These are phyloP conservation scores for Acipenser ruthenus DNA, from an alignment of 2,797 vertebrate species.

Conservation along the genomic window DNA sequence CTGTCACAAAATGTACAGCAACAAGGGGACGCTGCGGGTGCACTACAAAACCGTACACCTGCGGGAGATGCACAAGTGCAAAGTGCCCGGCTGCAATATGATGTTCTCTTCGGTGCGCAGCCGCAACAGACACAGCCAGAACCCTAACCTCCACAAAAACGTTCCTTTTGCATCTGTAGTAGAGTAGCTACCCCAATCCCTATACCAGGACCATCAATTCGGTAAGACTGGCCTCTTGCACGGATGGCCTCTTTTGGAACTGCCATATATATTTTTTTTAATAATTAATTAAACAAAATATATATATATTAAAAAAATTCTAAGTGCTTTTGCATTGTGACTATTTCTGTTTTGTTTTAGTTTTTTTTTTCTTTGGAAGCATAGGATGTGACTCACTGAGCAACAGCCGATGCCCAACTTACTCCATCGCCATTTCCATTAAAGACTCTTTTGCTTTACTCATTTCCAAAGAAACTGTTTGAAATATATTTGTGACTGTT, in stretches of 20 bases:
- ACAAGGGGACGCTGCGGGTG: slow-evolving; percentile 95
- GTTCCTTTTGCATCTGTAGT: slow-evolving; percentile 81
- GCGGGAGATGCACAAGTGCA: slow-evolving; percentile 98
- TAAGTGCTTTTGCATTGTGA: too few relatives aligned
- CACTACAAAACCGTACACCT: slow-evolving; percentile 97
- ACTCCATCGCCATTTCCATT: too few relatives aligned
- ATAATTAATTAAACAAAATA: neutral
- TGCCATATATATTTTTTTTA: slow-evolving; percentile 1
- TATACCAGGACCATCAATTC: slow-evolving; percentile 4
- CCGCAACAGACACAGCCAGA: slow-evolving; percentile 95
- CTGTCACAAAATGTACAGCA: slow-evolving; percentile 99
- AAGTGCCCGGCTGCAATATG: slow-evolving; percentile 95
- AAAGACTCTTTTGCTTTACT: slow-evolving; percentile 23
- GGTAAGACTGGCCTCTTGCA: neutral
- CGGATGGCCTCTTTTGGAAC: slow-evolving; percentile 13
- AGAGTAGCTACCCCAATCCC: slow-evolving; percentile 63
- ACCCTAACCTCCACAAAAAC: slow-evolving; percentile 97
- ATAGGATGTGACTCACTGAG: too few relatives aligned
- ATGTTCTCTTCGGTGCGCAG: slow-evolving; percentile 96
- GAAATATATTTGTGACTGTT: slow-evolving; percentile 78
- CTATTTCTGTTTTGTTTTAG: too few relatives aligned
- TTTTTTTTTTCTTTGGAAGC: too few relatives aligned
- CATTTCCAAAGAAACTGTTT: slow-evolving; percentile 79
- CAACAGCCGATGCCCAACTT: too few relatives aligned
- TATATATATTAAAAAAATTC: neutral